phyloP scores from a whole-genome alignment of 1,140 invertebrate genomes.

The Homarus americanus region DNA sequence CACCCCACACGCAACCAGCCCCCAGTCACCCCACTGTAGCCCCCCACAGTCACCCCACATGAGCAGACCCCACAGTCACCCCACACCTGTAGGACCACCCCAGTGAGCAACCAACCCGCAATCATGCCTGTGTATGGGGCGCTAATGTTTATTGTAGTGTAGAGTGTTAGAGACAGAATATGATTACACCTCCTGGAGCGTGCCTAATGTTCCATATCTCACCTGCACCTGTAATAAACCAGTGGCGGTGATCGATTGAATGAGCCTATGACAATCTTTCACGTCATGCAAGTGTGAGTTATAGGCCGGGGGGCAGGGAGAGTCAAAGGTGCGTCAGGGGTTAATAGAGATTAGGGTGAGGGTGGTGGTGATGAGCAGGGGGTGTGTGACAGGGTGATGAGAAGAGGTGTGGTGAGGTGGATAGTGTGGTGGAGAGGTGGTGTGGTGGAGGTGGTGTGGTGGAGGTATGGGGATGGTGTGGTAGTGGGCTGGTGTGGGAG shows the following conservation, averaged over 20 bases:
- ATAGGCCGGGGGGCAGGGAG: background rate
- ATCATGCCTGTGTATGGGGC: too few species aligned
- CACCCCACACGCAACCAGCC: too few species aligned
- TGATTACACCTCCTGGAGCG: background rate
- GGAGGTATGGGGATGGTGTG: too few species aligned
- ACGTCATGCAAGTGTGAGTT: conserved; percentile 12
- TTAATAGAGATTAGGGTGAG: background rate
- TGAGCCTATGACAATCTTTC: background rate
- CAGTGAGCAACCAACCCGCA: too few species aligned
- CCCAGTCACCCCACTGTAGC: too few species aligned
- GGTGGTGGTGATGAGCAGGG: background rate
- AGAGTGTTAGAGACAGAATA: too few species aligned
- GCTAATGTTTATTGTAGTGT: too few species aligned
- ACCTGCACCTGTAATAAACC: conserved; percentile 26
- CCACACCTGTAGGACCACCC: too few species aligned
- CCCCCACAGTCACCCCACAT: too few species aligned
- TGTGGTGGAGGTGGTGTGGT: background rate
- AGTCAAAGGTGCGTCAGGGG: background rate
- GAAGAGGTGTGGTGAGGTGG: background rate
- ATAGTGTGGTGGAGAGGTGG: background rate
- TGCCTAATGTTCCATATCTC: background rate
- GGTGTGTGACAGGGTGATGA: too few species aligned
- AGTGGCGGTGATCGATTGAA: conserved; percentile 9
- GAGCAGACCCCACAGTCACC: too few species aligned
- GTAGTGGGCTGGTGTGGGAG: background rate